Conservation (phyloP, 2,113 vertebrate genomes). For the Suncus etruscus region DNA sequence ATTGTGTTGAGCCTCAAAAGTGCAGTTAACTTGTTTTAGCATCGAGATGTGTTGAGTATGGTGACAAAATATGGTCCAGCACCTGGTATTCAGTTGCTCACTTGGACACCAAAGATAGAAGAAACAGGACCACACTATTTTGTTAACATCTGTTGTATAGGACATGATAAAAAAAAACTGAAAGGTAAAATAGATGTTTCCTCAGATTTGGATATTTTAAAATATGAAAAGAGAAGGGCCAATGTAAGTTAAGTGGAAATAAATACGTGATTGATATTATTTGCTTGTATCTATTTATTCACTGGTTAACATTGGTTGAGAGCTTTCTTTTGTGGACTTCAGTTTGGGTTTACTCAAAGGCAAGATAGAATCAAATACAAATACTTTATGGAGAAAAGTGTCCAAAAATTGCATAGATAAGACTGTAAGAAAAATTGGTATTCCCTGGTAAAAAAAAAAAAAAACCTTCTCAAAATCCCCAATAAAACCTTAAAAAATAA, state of each 20-base stretch:
- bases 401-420: background rate
- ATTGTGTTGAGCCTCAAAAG: background rate
- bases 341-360: background rate
- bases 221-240: background rate
- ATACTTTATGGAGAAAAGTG: constrained; percentile 2
- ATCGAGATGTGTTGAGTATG: background rate
- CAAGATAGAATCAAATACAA: constrained; percentile 4
- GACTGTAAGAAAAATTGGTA: background rate
- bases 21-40: background rate
- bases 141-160: background rate
- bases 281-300: no score
- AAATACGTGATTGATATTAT: background rate
- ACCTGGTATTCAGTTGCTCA: background rate
- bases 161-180: background rate
- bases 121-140: background rate
- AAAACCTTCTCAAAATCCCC: no score
- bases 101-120: background rate
- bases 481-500: no score
- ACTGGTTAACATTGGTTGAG: no score
- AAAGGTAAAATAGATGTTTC: background rate
- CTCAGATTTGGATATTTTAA: constrained; percentile 1
- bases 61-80: background rate
- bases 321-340: background rate
- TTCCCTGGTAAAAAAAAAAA: background rate
- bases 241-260: background rate